These are phyloP conservation scores for Kudoa iwatai DNA, from an alignment of 30 jellyfish, hydroid and myxozoan genomes.

Conservation along the genomic window DNA sequence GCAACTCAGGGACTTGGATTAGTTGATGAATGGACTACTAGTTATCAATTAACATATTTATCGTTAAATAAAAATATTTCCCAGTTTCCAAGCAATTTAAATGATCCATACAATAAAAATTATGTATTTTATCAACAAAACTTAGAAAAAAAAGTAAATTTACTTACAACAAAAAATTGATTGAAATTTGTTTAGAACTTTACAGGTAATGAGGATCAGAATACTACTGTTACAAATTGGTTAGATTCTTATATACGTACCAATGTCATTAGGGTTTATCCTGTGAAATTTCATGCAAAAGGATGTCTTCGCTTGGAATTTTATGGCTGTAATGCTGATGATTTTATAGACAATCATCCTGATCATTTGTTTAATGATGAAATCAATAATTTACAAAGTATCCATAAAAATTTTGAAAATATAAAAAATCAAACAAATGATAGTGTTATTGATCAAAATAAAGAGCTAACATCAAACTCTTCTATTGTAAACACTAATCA, in stretches of 20 bases:
- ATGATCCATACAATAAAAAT: too few species aligned
- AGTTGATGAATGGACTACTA: slow-evolving; percentile 90
- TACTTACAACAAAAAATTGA: neutral
- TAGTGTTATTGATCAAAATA: too few species aligned
- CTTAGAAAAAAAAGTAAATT: too few species aligned
- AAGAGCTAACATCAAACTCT: too few species aligned
- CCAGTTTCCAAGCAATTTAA: too few species aligned
- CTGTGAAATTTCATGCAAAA: slow-evolving; percentile 67
- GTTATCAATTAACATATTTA: slow-evolving; percentile 1
- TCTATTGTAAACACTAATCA: neutral
- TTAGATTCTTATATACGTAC: slow-evolving; percentile 9
- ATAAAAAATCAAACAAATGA: too few species aligned
- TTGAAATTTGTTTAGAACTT: neutral
- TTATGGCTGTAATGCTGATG: slow-evolving; percentile 26
- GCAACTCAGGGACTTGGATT: slow-evolving; percentile 94
- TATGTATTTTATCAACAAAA: too few species aligned
- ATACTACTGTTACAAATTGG: slow-evolving; percentile 73
- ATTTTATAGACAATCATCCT: neutral
- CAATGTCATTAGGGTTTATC: slow-evolving; percentile 18
- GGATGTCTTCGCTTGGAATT: slow-evolving; percentile 52
- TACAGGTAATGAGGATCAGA: slow-evolving; percentile 64
- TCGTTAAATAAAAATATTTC: neutral
- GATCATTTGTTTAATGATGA: too few species aligned
- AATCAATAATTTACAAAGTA: too few species aligned
- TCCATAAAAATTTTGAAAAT: too few species aligned